Conservation (phyloP, 2,797 vertebrate genomes). For the Chelmon rostratus region DNA sequence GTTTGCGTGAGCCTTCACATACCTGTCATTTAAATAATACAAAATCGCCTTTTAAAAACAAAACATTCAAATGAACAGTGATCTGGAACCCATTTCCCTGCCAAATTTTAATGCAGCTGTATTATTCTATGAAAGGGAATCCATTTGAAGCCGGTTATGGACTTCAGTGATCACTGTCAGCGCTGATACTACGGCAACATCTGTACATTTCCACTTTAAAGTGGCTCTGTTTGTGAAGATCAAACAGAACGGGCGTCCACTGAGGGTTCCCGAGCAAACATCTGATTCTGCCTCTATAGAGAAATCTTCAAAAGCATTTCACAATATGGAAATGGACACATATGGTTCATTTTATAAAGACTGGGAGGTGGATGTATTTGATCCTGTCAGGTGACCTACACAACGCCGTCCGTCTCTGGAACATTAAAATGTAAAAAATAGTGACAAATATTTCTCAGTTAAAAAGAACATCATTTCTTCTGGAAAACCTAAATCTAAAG, state of each 20-base stretch:
- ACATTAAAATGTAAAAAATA: not conserved
- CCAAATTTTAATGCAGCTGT: not conserved
- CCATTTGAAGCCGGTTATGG: slow-evolving; percentile 56
- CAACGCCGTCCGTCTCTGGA: not conserved
- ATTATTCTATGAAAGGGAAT: slow-evolving; percentile 33
- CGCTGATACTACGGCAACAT: slow-evolving; percentile 50
- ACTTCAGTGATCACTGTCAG: slow-evolving; percentile 45
- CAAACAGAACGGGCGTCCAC: slow-evolving; percentile 66
- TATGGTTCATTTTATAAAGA: slow-evolving; percentile 70
- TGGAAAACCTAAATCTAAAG: not conserved
- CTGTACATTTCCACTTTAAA: slow-evolving; percentile 82
- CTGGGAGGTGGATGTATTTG: slow-evolving; percentile 56
- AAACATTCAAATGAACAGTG: not conserved
- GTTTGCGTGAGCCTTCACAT: not conserved
- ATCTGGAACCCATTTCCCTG: not conserved
- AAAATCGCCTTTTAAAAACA: not conserved
- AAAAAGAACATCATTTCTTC: not conserved
- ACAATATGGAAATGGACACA: slow-evolving; percentile 74
- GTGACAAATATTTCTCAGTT: slow-evolving; percentile 3
- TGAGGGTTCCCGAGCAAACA: slow-evolving; percentile 64
- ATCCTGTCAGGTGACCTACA: slow-evolving; percentile 57
- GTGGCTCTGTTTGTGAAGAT: slow-evolving; percentile 66
- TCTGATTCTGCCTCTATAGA: slow-evolving; percentile 58
- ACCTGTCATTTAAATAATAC: not conserved
- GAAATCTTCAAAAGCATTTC: slow-evolving; percentile 74